These are phyloP conservation scores for Cercopithecus mitis DNA, from an alignment of 2,797 vertebrate genomes.

Conservation along the genomic window DNA sequence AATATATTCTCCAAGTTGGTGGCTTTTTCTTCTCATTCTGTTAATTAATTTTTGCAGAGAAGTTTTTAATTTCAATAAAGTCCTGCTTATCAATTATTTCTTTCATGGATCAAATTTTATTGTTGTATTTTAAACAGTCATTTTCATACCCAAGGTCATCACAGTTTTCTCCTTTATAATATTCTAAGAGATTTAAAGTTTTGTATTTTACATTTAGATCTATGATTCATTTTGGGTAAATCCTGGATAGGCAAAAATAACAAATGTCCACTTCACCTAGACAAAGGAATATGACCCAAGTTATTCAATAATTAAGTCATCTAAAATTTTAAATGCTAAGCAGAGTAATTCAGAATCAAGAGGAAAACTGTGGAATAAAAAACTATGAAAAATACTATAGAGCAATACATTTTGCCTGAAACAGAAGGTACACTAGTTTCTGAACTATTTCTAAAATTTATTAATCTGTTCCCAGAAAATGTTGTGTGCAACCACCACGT, in stretches of 20 bases:
- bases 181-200: too few species aligned
- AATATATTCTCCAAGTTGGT: too few species aligned
- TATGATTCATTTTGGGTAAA: not conserved
- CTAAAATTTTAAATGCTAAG: not conserved
- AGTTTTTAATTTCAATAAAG: too few species aligned
- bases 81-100: too few species aligned
- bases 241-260: not conserved
- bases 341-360: not conserved
- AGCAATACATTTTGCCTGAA: not conserved
- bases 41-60: too few species aligned
- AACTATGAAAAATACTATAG: too few species aligned
- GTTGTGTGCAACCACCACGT: not conserved
- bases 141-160: too few species aligned
- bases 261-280: not conserved
- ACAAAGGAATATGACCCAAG: not conserved
- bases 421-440: not conserved
- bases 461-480: not conserved
- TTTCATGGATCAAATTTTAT: too few species aligned
- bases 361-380: not conserved
- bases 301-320: not conserved
- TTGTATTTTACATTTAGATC: too few species aligned
- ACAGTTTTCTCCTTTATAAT: too few species aligned
- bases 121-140: too few species aligned
- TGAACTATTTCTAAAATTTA: not conserved
- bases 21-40: too few species aligned